phyloP scores from a whole-genome alignment of 2,888 invertebrate species.

The Biston stratarius region DNA sequence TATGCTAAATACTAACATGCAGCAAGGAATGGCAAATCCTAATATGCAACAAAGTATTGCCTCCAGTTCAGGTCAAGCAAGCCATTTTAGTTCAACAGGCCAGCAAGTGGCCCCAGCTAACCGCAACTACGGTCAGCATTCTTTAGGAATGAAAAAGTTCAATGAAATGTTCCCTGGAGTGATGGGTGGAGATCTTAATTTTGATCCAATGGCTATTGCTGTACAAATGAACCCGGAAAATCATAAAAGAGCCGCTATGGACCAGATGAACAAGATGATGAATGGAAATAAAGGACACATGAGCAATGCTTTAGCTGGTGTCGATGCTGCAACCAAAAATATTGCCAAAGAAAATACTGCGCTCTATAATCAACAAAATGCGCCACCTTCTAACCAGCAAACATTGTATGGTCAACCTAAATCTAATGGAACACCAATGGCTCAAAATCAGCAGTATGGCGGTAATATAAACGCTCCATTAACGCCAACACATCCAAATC shows the following conservation, averaged over 20 bases:
- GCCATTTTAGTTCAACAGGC: slow-evolving; percentile 40
- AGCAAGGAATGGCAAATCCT: slow-evolving; percentile 35
- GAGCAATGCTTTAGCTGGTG: slow-evolving; percentile 48
- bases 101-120: slow-evolving; percentile 48
- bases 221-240: slow-evolving; percentile 82
- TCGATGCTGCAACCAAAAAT: slow-evolving; percentile 47
- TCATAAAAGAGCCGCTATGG: slow-evolving; percentile 66
- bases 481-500: slow-evolving; percentile 4
- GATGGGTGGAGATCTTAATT: slow-evolving; percentile 68
- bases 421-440: slow-evolving; percentile 13
- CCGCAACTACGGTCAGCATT: slow-evolving; percentile 60
- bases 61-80: slow-evolving; percentile 2
- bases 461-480: slow-evolving; percentile 33
- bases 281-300: slow-evolving; percentile 49
- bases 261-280: slow-evolving; percentile 69
- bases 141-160: slow-evolving; percentile 70
- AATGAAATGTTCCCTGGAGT: slow-evolving; percentile 79
- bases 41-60: slow-evolving; percentile 43
- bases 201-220: slow-evolving; percentile 81
- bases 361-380: slow-evolving; percentile 32
- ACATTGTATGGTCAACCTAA: slow-evolving; percentile 10
- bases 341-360: slow-evolving; percentile 29
- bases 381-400: slow-evolving; percentile 19
- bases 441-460: slow-evolving; percentile 26
- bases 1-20: slow-evolving; percentile 37